Evolutionary conservation across 1,140 invertebrate genomes (phyloP).

Genomic region (Drosophila mayri): DNA sequence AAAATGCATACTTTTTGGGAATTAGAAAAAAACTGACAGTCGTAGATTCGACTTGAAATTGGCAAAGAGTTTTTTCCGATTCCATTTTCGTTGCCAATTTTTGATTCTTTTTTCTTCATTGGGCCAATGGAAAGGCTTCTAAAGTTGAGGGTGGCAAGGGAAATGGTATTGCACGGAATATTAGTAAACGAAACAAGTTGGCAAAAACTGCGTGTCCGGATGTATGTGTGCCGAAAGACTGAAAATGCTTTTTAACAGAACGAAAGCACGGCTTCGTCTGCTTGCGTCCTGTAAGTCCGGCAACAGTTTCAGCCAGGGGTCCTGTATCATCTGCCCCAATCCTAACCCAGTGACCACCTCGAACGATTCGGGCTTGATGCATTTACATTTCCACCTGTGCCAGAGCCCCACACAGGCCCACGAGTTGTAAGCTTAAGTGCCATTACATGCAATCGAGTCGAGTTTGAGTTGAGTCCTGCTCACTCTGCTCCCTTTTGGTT

Average conservation of each 20-base stretch:
- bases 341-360: conserved; percentile 24
- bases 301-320: conserved; percentile 28
- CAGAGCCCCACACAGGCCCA: conserved; percentile 31
- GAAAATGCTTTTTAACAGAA: conserved; percentile 70
- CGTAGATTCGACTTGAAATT: conserved; percentile 15
- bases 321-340: conserved; percentile 50
- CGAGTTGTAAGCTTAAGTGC: conserved; percentile 80
- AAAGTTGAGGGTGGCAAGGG: conserved; percentile 22
- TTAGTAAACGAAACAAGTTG: conserved; percentile 63
- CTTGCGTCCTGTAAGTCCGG: conserved; percentile 15
- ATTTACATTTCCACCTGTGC: conserved; percentile 80
- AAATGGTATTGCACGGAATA: conserved; percentile 44
- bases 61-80: conserved; percentile 36
- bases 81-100: conserved; percentile 39
- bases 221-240: conserved; percentile 51
- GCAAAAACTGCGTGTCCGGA: conserved; percentile 40
- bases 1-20: too few species aligned
- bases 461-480: conserved; percentile 64
- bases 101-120: conserved; percentile 6
- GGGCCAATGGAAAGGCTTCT: conserved; percentile 45
- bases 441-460: conserved; percentile 80
- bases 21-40: background rate
- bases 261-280: conserved; percentile 31
- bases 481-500: conserved; percentile 7
- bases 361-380: conserved; percentile 76